A percentile compares a stretch with the other conserved stretches of the same genome.
Evolutionary conservation across 2,888 invertebrate genomes (phyloP).

Genomic region (Ommatoiulus sabulosus): DNA sequence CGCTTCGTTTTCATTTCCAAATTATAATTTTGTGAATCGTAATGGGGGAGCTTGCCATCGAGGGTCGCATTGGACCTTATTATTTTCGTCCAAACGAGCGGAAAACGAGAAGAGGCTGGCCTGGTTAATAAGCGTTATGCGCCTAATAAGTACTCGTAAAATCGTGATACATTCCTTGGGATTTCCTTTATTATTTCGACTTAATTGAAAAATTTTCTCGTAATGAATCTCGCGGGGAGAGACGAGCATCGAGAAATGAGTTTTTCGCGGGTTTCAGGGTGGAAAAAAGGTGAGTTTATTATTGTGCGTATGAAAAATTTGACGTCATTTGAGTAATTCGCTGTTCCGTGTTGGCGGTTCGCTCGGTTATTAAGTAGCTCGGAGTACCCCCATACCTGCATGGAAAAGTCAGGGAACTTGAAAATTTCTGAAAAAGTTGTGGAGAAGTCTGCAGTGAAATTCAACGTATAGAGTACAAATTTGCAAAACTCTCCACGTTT

Average conservation of each 20-base stretch:
- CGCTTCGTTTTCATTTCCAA: neutral
- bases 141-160: neutral
- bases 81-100: neutral
- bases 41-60: neutral
- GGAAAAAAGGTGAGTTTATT: neutral
- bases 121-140: neutral
- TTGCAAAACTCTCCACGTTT: too few relatives aligned
- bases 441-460: too few relatives aligned
- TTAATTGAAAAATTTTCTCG: neutral
- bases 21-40: neutral
- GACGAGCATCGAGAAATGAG: neutral
- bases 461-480: too few relatives aligned
- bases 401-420: too few relatives aligned
- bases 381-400: neutral
- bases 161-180: neutral
- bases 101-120: neutral
- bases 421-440: too few relatives aligned
- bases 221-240: neutral
- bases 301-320: neutral
- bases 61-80: conserved; percentile 1
- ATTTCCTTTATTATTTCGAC: neutral
- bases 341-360: neutral
- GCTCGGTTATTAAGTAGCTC: neutral
- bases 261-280: neutral
- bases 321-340: neutral